These are phyloP conservation scores for Donacobius atricapilla DNA, from an alignment of 2,113 vertebrate genomes.

Conservation along the genomic window DNA sequence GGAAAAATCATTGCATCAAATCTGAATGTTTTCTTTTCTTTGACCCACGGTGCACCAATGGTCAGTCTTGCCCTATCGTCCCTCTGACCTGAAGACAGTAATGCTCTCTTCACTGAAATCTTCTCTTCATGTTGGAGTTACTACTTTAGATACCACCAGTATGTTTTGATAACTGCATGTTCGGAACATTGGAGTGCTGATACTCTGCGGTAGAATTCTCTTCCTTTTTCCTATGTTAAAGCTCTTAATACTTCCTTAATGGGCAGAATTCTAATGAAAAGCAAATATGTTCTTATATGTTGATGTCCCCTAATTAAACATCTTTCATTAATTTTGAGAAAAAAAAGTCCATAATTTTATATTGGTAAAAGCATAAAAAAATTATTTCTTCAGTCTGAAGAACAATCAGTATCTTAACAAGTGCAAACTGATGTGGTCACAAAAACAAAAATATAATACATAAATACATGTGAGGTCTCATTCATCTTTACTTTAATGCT, in stretches of 20 bases:
- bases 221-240: neutral
- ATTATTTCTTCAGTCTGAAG: neutral
- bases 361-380: neutral
- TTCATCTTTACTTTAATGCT: neutral
- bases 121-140: neutral
- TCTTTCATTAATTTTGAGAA: neutral
- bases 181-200: neutral
- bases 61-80: neutral
- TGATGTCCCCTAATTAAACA: neutral
- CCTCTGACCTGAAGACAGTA: neutral
- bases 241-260: neutral
- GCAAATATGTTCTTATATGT: neutral
- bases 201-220: accelerated
- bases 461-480: neutral
- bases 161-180: neutral
- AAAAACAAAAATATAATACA: neutral
- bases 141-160: neutral
- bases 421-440: neutral
- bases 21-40: neutral
- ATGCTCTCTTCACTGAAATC: neutral
- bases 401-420: neutral
- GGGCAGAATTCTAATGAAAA: neutral
- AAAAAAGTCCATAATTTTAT: neutral
- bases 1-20: too few relatives aligned
- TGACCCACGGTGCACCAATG: neutral